phyloP scores from a whole-genome alignment of 2,797 vertebrate genomes.

The Prionace glauca region DNA sequence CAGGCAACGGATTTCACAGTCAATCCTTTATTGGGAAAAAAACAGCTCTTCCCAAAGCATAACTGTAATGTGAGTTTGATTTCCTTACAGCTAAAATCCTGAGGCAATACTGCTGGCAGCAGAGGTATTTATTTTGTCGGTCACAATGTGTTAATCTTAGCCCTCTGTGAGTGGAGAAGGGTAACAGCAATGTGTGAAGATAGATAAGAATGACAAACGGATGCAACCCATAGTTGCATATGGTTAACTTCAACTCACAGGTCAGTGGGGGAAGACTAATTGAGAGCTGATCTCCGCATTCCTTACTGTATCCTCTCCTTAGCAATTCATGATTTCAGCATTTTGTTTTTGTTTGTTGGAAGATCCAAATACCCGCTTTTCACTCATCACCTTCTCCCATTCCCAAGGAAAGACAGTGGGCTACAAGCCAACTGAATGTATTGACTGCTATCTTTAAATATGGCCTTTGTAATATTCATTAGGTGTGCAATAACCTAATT shows the following conservation, averaged over 20 bases:
- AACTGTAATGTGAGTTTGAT: not conserved
- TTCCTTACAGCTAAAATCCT: not conserved
- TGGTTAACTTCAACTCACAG: not conserved
- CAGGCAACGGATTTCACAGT: not conserved
- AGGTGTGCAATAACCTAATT: not conserved
- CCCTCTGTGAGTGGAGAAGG: not conserved
- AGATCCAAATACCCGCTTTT: not conserved
- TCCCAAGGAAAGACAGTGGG: not conserved
- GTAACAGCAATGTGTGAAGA: not conserved
- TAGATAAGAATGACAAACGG: not conserved
- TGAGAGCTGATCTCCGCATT: not conserved
- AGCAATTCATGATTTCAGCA: not conserved
- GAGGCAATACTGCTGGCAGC: not conserved
- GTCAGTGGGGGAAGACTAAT: not conserved
- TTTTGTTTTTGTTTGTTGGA: not conserved
- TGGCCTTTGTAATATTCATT: not conserved
- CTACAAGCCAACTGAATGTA: not conserved
- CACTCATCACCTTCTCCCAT: not conserved
- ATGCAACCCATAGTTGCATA: not conserved
- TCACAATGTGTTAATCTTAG: not conserved
- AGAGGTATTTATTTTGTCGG: not conserved
- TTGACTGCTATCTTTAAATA: not conserved
- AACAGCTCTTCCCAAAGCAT: not conserved
- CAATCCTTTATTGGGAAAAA: not conserved
- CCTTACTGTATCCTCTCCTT: not conserved